Evolutionary conservation across 2,888 invertebrate species (phyloP).

Genomic region (Carcina quercana): DNA sequence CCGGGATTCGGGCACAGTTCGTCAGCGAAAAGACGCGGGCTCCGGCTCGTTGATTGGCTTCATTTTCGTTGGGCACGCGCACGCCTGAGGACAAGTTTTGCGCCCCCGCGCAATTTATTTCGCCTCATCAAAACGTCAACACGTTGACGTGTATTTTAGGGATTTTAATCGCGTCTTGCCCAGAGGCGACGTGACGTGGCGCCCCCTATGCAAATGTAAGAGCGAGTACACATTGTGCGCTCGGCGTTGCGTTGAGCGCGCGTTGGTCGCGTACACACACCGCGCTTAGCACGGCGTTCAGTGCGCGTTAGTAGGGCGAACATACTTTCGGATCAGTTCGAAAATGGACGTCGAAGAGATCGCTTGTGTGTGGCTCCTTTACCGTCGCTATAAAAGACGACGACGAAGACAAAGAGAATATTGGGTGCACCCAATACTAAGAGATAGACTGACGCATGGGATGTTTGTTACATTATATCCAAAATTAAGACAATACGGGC

Average conservation of each 20-base stretch:
- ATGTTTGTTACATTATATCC: background rate
- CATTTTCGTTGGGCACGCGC: slow-evolving; percentile 64
- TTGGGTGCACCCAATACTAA: too few relatives aligned
- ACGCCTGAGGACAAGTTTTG: slow-evolving; percentile 36
- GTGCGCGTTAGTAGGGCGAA: too few relatives aligned
- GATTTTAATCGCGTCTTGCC: slow-evolving; percentile 57
- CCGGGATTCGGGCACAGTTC: slow-evolving; percentile 29
- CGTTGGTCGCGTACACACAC: too few relatives aligned
- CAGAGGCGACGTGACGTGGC: slow-evolving; percentile 24
- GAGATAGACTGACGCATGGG: background rate
- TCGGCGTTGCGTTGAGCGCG: too few relatives aligned
- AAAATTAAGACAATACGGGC: too few relatives aligned
- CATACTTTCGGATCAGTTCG: too few relatives aligned
- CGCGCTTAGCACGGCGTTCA: too few relatives aligned
- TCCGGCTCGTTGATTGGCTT: slow-evolving; percentile 52
- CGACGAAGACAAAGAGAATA: too few relatives aligned
- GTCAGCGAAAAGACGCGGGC: slow-evolving; percentile 29
- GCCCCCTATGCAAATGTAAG: slow-evolving; percentile 62
- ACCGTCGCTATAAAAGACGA: too few relatives aligned
- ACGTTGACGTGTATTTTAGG: slow-evolving; percentile 69
- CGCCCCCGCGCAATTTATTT: slow-evolving; percentile 54
- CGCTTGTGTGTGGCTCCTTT: too few relatives aligned
- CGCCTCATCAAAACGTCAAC: slow-evolving; percentile 72
- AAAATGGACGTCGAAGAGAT: too few relatives aligned
- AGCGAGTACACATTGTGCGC: too few relatives aligned